These are phyloP conservation scores for Gobio occitaniae DNA, from an alignment of 2,797 vertebrate species.

Conservation along the genomic window DNA sequence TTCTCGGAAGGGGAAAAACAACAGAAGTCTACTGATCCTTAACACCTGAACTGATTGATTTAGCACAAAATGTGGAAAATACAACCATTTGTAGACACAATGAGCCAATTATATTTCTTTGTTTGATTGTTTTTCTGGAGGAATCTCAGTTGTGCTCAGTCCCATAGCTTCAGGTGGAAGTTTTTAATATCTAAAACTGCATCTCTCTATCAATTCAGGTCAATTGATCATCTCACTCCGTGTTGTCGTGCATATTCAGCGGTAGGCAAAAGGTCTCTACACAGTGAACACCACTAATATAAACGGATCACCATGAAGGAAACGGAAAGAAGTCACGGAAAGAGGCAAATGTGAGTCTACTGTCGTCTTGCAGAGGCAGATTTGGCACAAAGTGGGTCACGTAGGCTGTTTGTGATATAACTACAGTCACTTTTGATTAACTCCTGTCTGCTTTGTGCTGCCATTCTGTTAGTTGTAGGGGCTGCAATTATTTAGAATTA, in stretches of 20 bases:
- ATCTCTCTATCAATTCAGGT: neutral
- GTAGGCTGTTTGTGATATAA: conserved; percentile 22
- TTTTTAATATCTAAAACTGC: neutral
- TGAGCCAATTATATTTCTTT: neutral
- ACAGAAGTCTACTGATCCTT: conserved; percentile 2
- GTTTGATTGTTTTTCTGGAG: neutral
- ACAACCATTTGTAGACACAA: neutral
- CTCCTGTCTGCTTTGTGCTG: conserved; percentile 17
- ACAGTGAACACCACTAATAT: conserved; percentile 10
- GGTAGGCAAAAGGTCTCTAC: conserved; percentile 12
- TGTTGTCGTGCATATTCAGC: neutral
- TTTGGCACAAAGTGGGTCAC: conserved; percentile 23
- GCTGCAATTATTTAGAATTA: conserved; percentile 43
- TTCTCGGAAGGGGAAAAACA: conserved; percentile 34
- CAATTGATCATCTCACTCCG: neutral
- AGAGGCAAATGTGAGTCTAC: neutral
- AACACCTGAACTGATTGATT: conserved; percentile 4
- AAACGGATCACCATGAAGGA: conserved; percentile 19
- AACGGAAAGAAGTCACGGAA: neutral
- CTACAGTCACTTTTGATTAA: conserved; percentile 40
- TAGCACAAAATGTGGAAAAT: conserved; percentile 8
- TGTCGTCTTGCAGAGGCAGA: neutral
- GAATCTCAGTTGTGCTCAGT: conserved; percentile 5
- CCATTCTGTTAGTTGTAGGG: conserved; percentile 45
- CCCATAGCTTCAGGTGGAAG: neutral